phyloP scores from a whole-genome alignment of 2,888 invertebrate species.

The Pantelozetes paolii region DNA sequence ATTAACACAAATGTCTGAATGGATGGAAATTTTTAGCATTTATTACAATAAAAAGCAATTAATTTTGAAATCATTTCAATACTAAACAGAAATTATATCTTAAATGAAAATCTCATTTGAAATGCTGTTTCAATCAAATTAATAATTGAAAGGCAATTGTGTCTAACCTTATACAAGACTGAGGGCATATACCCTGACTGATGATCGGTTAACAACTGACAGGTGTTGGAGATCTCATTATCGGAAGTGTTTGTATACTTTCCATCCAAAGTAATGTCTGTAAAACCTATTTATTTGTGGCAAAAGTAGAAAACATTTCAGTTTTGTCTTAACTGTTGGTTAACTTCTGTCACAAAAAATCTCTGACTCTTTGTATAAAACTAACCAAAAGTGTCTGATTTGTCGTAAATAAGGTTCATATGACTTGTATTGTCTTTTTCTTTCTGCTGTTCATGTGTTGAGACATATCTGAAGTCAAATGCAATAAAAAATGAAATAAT shows the following conservation, averaged over 20 bases:
- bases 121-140: no score
- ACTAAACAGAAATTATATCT: no score
- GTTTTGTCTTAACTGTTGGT: background rate
- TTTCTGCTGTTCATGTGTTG: background rate
- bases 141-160: no score
- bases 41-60: no score
- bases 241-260: slow-evolving; percentile 9
- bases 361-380: background rate
- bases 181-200: background rate
- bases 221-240: slow-evolving; percentile 17
- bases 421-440: slow-evolving; percentile 21
- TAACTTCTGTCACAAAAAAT: background rate
- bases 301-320: background rate
- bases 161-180: slow-evolving; percentile 21
- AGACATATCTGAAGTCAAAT: background rate
- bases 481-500: background rate
- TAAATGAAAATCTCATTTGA: no score
- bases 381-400: slow-evolving; percentile 33
- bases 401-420: slow-evolving; percentile 32
- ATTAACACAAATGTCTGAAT: no score
- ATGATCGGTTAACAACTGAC: slow-evolving; percentile 21
- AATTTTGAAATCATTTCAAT: no score
- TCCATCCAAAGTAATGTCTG: slow-evolving; percentile 5
- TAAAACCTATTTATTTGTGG: background rate
- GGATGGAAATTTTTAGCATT: no score